These are phyloP conservation scores for Halocaridina rubra DNA, from an alignment of 2,888 invertebrate species.

Conservation along the genomic window DNA sequence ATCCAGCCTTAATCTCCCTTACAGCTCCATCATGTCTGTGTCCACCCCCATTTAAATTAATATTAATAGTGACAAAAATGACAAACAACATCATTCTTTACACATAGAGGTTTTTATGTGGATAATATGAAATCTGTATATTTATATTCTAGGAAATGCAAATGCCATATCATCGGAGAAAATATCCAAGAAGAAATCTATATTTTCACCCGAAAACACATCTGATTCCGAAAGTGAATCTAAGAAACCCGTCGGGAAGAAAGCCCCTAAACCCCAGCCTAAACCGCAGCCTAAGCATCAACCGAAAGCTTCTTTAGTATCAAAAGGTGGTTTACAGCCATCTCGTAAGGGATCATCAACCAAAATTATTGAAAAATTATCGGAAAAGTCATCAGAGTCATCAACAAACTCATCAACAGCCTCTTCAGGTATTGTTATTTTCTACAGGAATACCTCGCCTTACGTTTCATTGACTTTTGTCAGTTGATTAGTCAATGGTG, in stretches of 20 bases:
- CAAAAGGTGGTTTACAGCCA: neutral
- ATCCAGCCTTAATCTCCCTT: too few relatives aligned
- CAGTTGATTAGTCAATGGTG: too few relatives aligned
- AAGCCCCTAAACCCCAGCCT: constrained; percentile 15
- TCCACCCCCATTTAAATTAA: too few relatives aligned
- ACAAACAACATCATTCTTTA: too few relatives aligned
- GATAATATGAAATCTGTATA: neutral
- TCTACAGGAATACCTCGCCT: too few relatives aligned
- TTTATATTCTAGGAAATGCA: neutral
- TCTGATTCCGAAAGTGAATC: constrained; percentile 55
- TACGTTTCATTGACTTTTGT: too few relatives aligned
- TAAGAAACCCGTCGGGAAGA: constrained; percentile 41
- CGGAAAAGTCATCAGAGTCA: constrained; percentile 57
- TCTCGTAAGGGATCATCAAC: constrained; percentile 17
- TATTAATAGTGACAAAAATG: too few relatives aligned
- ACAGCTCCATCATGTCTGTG: too few relatives aligned
- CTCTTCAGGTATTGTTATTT: constrained; percentile 59
- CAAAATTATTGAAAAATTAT: constrained; percentile 45
- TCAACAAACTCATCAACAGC: constrained; percentile 62
- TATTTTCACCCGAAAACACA: constrained; percentile 61
- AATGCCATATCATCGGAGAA: constrained; percentile 28
- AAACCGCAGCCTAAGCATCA: neutral
- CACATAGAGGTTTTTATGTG: too few relatives aligned
- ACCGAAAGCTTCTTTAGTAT: neutral
- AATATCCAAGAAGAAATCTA: constrained; percentile 56